Evolutionary conservation across 1,140 invertebrate genomes (phyloP), one percentile per base, ranked within the genome.

Genomic region (Drosophila pandora): DNA sequence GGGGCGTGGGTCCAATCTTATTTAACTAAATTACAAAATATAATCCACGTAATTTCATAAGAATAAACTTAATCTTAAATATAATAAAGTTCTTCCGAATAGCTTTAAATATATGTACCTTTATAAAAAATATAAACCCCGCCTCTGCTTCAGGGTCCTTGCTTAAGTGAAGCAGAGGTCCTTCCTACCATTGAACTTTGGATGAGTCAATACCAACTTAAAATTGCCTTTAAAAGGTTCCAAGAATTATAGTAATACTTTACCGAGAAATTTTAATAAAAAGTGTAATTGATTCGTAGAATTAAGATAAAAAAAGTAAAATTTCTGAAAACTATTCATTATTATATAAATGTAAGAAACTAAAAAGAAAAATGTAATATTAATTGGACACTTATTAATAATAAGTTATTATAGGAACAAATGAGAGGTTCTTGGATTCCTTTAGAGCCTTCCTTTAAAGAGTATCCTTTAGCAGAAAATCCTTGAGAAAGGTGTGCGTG

Each of bases 401-500:
- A 4, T 25, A 34, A 2, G 32, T 34, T 17, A 17, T 17, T 17
- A 17, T 17, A 17, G 17, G 0, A 17, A 17, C 17, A 17, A 17
- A 9, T n/a, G 2, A 3, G 2, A 3, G 2, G 34, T 10, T 3
- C 34, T 1, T 37, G 2, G 2, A 37, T 37, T 4, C 10, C n/a
- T 60, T 21, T 22, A 3, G 25, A 21, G 6, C 5, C 3, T 6
- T 28, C 7, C 25, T 6, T 53, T 10, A 13, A 7, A 22, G 23
- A 22, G 61, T 62, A 62, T 23, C 7, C 21, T 6, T n/a, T 12
- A 55, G 9, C n/a, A 8, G 28, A 25, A 50, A 50, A 39, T 25
- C 70, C 69, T 50, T 73, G 50, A 73, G 45, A 9, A 12, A 21
- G 49, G 65, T 73, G 60, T 88, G 83, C 83, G 84, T 87, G 83